Evolutionary conservation across 2,113 vertebrate species (phyloP), one percentile per base, ranked within the genome.

Genomic region (Phoxinus phoxinus): DNA sequence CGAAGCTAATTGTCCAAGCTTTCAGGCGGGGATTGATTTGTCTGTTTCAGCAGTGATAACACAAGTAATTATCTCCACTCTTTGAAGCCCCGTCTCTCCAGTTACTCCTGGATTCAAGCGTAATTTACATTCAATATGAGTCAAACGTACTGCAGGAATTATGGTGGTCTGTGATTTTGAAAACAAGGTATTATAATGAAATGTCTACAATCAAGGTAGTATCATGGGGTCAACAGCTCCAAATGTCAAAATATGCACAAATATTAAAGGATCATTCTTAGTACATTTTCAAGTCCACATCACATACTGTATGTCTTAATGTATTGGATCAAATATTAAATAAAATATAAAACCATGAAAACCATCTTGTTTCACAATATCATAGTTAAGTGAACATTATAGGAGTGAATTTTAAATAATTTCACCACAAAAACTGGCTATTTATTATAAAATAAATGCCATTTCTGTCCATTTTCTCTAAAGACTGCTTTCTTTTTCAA

Each of bases 41-140:
- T 83, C 85, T 87, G 86, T 84, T 89, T 81, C 53, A 51, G 48
- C 69, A 65, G 86, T 87, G 86, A 89, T 88, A 89, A 89, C 86
- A 86, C 58, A 80, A 86, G 86, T 87, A 89, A 87, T 89, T 86
- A 89, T 85, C 77, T 74, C 17, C 59, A 84, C 53, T 19, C 86
- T 87, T 84, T 89, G 81, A 86, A 89, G 88, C 48, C 44, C 35
- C 3, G 81, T 63, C 84, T 86, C 65, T 73, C 72, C 35, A 61
- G 80, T 74, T 84, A 84, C 74, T 86, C 30, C 79, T 76, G 61
- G 78, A 77, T 65, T 77, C 78, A 67, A 63, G 72, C 53, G 65
- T 86, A 82, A 89, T 82, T 86, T 56, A 84, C 77, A 84, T 88
- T 86, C 81, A 89, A 41, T 74, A 78, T 51, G 41, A 88, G 56